phyloP scores from a whole-genome alignment of 2,113 vertebrate genomes.

The Murina feae region DNA sequence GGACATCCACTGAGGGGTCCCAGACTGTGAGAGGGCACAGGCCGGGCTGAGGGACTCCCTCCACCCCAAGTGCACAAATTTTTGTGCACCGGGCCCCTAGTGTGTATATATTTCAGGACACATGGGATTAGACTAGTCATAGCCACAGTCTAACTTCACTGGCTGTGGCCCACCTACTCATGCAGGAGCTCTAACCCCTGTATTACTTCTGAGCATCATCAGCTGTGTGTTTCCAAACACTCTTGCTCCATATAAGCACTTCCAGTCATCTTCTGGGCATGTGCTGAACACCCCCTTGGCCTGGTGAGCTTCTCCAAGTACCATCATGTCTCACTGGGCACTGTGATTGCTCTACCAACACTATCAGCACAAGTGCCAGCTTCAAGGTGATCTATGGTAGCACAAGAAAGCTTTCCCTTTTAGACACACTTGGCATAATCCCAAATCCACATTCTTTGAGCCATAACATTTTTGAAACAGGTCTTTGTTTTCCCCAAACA shows the following conservation, averaged over 20 bases:
- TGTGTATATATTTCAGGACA: not conserved
- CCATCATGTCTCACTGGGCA: not conserved
- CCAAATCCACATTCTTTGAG: not conserved
- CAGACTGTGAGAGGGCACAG: too few relatives aligned
- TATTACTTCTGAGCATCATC: not conserved
- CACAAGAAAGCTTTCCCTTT: not conserved
- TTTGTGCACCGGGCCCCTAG: too few relatives aligned
- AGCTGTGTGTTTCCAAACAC: not conserved
- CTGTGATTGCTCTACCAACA: not conserved
- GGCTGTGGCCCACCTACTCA: not conserved
- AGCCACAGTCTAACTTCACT: not conserved
- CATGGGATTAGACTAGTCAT: not conserved
- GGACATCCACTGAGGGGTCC: too few relatives aligned
- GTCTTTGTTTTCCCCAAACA: not conserved
- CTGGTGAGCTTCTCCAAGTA: not conserved
- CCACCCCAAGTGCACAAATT: too few relatives aligned
- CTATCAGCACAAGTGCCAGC: not conserved
- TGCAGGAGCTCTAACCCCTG: too few relatives aligned
- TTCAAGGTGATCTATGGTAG: accelerated
- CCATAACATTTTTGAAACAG: not conserved
- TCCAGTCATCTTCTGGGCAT: not conserved
- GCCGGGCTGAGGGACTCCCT: too few relatives aligned
- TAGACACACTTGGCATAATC: not conserved
- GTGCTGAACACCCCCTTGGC: not conserved
- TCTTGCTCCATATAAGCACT: not conserved